Conservation (phyloP, 1,140 invertebrate genomes). For the Platorchestia sp. region DNA sequence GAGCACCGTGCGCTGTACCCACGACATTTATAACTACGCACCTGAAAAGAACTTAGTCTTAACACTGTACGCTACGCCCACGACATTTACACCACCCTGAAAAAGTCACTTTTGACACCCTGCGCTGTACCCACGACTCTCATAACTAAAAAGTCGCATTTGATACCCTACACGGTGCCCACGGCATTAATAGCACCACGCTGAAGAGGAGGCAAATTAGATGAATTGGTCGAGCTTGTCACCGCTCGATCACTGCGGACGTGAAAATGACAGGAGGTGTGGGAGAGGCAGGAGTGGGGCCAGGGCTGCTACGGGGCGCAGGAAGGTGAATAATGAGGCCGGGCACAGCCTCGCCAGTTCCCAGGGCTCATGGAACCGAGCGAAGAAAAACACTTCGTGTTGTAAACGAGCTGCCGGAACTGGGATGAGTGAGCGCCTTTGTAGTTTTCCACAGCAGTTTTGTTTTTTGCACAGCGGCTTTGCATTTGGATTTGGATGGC, state of each 20-base stretch:
- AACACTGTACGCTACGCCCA: too few species aligned
- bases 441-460: too few species aligned
- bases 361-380: background rate
- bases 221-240: background rate
- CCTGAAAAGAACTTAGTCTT: too few species aligned
- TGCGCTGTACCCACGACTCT: too few species aligned
- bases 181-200: background rate
- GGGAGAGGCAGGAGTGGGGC: background rate
- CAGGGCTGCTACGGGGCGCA: background rate
- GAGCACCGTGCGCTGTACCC: too few species aligned
- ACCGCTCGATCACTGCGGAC: background rate
- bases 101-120: too few species aligned
- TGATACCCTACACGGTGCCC: background rate
- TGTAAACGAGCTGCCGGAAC: constrained; percentile 5
- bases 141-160: too few species aligned
- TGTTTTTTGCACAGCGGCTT: too few species aligned
- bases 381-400: background rate
- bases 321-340: background rate
- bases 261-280: background rate
- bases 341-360: background rate
- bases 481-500: too few species aligned
- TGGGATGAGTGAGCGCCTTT: background rate
- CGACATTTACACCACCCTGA: too few species aligned
- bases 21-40: too few species aligned
- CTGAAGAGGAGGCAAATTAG: background rate